Conservation (phyloP, 2,797 vertebrate genomes). For the Mormyrus hasselquistii region DNA sequence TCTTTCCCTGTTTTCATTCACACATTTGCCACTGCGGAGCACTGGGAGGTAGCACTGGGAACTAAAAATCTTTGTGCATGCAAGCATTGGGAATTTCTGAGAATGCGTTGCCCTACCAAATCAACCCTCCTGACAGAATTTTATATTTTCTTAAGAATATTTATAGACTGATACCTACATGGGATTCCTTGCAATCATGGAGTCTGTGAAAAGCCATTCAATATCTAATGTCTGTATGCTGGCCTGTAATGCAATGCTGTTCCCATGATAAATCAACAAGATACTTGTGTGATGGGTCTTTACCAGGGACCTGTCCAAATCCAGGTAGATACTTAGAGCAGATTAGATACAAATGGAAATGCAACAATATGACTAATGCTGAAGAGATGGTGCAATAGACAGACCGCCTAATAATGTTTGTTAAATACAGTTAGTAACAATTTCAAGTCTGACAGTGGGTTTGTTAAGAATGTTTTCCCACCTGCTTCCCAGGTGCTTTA, state of each 20-base stretch:
- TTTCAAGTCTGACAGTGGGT: background rate
- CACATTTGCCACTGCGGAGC: slow-evolving; percentile 43
- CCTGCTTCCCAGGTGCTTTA: background rate
- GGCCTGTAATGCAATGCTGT: background rate
- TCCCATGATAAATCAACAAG: background rate
- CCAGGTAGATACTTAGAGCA: background rate
- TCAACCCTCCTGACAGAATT: background rate
- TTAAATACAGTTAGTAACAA: background rate
- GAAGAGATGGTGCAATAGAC: background rate
- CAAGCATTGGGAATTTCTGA: background rate
- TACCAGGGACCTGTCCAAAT: background rate
- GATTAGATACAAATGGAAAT: background rate
- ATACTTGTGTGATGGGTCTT: slow-evolving; percentile 3
- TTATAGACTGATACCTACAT: background rate
- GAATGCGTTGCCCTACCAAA: background rate
- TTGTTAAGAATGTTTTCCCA: background rate
- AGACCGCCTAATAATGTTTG: background rate
- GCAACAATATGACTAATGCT: background rate
- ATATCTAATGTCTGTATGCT: background rate
- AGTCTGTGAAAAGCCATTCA: background rate
- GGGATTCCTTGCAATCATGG: background rate
- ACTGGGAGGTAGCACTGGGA: slow-evolving; percentile 14
- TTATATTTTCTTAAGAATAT: background rate
- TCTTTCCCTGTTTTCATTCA: slow-evolving; percentile 40
- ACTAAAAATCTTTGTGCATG: background rate